Evolutionary conservation across 2,797 vertebrate species (phyloP).

Genomic region (Phoeniculus purpureus): DNA sequence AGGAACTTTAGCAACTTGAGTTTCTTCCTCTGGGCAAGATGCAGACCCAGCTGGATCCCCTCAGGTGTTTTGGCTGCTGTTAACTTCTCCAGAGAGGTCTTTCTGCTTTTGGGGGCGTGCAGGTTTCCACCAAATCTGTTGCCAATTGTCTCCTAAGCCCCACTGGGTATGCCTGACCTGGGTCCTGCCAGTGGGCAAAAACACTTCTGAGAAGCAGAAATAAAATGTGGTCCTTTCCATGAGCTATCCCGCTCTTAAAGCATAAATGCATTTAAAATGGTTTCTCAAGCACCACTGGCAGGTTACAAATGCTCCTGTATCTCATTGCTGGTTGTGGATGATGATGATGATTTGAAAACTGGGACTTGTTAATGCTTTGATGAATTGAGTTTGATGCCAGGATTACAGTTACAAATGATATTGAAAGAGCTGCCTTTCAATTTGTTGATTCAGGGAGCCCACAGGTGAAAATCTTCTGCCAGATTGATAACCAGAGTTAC

Average conservation of each 20-base stretch:
- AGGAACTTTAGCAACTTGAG: neutral
- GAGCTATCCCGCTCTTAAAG: neutral
- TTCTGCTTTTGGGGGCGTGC: neutral
- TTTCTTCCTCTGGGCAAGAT: neutral
- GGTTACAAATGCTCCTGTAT: neutral
- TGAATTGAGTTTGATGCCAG: neutral
- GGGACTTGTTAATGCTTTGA: neutral
- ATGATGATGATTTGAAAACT: neutral
- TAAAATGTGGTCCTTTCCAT: neutral
- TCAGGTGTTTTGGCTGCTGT: neutral
- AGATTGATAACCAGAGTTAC: neutral
- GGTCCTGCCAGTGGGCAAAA: neutral
- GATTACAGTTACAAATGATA: neutral
- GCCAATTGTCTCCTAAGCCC: neutral
- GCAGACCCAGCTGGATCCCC: neutral
- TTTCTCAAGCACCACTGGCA: neutral
- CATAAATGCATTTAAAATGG: neutral
- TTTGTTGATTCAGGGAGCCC: neutral
- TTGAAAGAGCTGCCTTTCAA: neutral
- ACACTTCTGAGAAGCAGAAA: neutral
- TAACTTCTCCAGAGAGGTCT: neutral
- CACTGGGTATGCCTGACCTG: accelerated
- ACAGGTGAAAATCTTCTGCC: neutral
- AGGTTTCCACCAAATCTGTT: neutral
- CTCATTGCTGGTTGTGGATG: neutral